A percentile compares a stretch with the other conserved stretches of the same genome.
Evolutionary conservation across 2,888 invertebrate species (phyloP).

Genomic region (Ophion obscuratus): DNA sequence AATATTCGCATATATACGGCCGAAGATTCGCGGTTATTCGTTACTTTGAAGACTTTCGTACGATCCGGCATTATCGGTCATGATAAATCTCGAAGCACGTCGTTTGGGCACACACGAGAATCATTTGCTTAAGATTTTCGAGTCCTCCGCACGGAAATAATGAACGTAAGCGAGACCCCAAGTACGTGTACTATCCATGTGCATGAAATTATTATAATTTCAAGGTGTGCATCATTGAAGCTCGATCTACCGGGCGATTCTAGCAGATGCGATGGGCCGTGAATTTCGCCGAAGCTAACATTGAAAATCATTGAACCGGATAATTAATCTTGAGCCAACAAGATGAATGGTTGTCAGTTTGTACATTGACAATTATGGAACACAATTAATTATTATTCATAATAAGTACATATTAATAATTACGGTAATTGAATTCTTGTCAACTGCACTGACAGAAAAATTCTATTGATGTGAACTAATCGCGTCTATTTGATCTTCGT

Average conservation of each 20-base stretch:
- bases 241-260: too few relatives aligned
- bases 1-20: constrained; percentile 29
- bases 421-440: too few relatives aligned
- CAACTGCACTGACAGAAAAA: too few relatives aligned
- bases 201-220: too few relatives aligned
- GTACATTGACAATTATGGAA: neutral
- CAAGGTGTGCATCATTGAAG: too few relatives aligned
- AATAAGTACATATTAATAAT: neutral
- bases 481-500: too few relatives aligned
- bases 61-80: neutral
- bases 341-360: neutral
- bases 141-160: neutral
- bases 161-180: too few relatives aligned
- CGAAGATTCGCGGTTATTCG: neutral
- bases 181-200: too few relatives aligned
- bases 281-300: too few relatives aligned
- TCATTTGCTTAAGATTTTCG: constrained; percentile 12
- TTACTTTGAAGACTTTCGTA: neutral
- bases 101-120: constrained; percentile 3
- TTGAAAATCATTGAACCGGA: too few relatives aligned
- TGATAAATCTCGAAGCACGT: constrained; percentile 4
- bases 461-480: too few relatives aligned
- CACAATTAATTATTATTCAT: neutral
- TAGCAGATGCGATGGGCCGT: too few relatives aligned
- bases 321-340: neutral